Percentiles rank a stretch among this genome's conserved stretches.
These are phyloP conservation scores for Clarias laeviceps DNA, from an alignment of 2,797 vertebrate genomes.

Conservation along the genomic window DNA sequence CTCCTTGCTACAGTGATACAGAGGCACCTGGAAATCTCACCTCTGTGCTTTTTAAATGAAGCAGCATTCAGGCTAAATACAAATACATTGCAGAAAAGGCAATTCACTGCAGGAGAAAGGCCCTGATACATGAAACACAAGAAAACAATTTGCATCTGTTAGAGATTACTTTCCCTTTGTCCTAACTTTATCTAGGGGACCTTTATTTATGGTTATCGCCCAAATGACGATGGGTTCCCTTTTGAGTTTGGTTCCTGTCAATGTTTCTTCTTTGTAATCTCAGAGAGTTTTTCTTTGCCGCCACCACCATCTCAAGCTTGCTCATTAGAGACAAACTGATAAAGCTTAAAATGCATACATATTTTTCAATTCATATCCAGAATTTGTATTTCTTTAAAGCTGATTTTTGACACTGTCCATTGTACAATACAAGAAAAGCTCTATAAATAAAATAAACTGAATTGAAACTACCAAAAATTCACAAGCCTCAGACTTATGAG, in stretches of 20 bases:
- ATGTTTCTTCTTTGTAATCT: too few relatives aligned
- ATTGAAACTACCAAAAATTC: background rate
- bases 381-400: too few relatives aligned
- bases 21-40: background rate
- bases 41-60: background rate
- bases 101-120: background rate
- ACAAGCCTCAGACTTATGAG: background rate
- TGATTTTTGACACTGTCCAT: too few relatives aligned
- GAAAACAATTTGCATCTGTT: background rate
- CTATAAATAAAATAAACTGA: too few relatives aligned
- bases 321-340: too few relatives aligned
- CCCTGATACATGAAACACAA: background rate
- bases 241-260: too few relatives aligned
- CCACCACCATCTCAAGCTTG: too few relatives aligned
- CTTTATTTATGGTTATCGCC: background rate
- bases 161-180: background rate
- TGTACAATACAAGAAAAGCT: too few relatives aligned
- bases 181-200: background rate
- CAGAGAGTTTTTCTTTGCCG: too few relatives aligned
- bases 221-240: too few relatives aligned
- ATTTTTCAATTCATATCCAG: too few relatives aligned
- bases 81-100: background rate
- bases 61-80: background rate
- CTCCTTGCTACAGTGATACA: background rate
- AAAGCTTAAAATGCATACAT: too few relatives aligned